These are phyloP conservation scores for Acipenser transmontanus DNA, from an alignment of 2,797 vertebrate species.

Conservation along the genomic window DNA sequence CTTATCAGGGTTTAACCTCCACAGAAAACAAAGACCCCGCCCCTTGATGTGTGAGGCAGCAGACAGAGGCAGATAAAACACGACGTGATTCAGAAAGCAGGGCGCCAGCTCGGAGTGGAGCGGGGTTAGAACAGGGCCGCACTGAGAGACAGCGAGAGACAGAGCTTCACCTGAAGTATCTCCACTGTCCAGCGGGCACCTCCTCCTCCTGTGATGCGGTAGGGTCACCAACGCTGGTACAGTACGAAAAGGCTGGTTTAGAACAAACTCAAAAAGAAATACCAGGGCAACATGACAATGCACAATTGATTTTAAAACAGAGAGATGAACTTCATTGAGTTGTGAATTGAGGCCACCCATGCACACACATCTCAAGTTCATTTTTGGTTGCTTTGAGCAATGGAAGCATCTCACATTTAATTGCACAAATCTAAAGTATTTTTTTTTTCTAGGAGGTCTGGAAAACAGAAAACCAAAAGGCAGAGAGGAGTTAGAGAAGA, in stretches of 20 bases:
- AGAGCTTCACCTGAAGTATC: constrained; percentile 73
- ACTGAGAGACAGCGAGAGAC: constrained; percentile 25
- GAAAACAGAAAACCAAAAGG: too few relatives aligned
- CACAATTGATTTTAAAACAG: too few relatives aligned
- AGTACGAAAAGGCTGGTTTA: constrained; percentile 55
- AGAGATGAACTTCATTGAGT: too few relatives aligned
- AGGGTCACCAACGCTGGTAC: constrained; percentile 66
- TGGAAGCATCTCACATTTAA: too few relatives aligned
- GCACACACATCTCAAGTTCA: too few relatives aligned
- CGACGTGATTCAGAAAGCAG: neutral
- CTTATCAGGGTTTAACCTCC: constrained; percentile 11
- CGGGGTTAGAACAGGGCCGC: neutral
- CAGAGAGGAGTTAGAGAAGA: too few relatives aligned
- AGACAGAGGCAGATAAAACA: neutral
- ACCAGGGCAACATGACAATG: too few relatives aligned
- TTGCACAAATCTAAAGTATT: too few relatives aligned
- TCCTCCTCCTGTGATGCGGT: constrained; percentile 57
- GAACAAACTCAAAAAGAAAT: neutral
- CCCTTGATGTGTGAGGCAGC: constrained; percentile 6
- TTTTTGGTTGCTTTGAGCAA: too few relatives aligned
- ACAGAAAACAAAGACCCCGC: neutral
- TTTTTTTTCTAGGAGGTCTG: too few relatives aligned
- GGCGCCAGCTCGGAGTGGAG: neutral
- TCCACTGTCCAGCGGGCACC: constrained; percentile 55
- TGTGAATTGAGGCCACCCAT: too few relatives aligned